Conservation (phyloP, 37 sponge, comb jelly and placozoan species). For the Trichoplax adhaerens region DNA sequence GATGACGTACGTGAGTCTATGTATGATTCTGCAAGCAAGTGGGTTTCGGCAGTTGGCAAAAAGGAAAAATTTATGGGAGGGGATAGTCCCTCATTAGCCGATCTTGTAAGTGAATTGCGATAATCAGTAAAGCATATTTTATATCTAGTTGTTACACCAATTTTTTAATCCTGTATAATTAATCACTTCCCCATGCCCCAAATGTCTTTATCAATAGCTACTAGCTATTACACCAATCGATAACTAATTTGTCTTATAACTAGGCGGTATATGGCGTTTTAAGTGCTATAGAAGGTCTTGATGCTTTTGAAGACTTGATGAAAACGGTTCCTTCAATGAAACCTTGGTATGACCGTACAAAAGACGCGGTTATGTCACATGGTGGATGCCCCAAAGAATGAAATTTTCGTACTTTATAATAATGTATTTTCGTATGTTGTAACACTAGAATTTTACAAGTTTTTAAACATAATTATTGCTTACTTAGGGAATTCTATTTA, state of each 20-base stretch:
- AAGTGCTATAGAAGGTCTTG: constrained; percentile 59
- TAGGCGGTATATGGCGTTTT: constrained; percentile 78
- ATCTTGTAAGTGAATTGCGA: constrained; percentile 36
- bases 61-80: constrained; percentile 65
- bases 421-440: no score
- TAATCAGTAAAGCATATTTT: neutral
- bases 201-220: neutral
- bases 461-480: no score
- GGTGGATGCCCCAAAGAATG: neutral
- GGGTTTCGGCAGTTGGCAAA: constrained; percentile 49
- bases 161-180: neutral
- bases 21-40: constrained; percentile 41
- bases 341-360: constrained; percentile 48
- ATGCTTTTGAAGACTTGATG: constrained; percentile 53
- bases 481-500: no score
- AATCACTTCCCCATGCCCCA: neutral
- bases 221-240: neutral
- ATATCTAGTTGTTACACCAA: neutral
- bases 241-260: neutral
- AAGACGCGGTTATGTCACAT: constrained; percentile 13
- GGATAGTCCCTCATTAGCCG: constrained; percentile 71
- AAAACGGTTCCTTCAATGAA: constrained; percentile 18
- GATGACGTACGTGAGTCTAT: constrained; percentile 51
- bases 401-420: no score
- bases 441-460: no score